These are phyloP conservation scores for Rattus norvegicus DNA, from an alignment of 2,113 vertebrate species.

Conservation along the genomic window GRCr8 NC_086029.1:77685501-77686000, in stretches of 20 bases:
- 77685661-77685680: background rate
- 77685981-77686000: background rate
- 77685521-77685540: background rate
- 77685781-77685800: background rate
- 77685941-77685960: background rate
- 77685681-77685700: background rate
- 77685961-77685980: background rate
- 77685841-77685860: background rate
- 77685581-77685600: accelerated
- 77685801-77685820: background rate
- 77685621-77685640: background rate
- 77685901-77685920: background rate
- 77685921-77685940: conserved; percentile 21
- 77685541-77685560: background rate
- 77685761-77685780: background rate
- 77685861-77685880: background rate
- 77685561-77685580: background rate
- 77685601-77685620: background rate
- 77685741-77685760: background rate
- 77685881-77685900: background rate
- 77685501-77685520: background rate
- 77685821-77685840: background rate
- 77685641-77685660: background rate
- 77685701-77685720: background rate
- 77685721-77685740: background rate